Percentiles rank a stretch among this genome's conserved stretches.
These are phyloP conservation scores for Leptodactylus fuscus DNA, from an alignment of 2,113 vertebrate species.

Conservation along the genomic window DNA sequence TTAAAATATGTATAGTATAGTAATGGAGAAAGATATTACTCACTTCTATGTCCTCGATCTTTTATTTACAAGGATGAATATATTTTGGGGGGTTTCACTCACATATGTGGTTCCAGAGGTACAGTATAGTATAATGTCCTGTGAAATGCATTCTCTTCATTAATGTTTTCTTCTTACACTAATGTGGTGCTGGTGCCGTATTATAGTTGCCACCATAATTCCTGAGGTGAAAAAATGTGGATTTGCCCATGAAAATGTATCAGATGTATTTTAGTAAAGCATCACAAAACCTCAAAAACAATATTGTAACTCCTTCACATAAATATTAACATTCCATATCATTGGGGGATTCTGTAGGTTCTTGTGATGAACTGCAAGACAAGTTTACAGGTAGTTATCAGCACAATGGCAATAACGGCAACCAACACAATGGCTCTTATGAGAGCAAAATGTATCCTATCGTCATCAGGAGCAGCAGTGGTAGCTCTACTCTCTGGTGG, in stretches of 20 bases:
- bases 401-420: constrained; percentile 43
- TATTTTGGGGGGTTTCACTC: no score
- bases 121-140: no score
- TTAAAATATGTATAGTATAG: background rate
- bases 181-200: background rate
- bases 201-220: background rate
- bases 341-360: constrained; percentile 28
- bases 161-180: background rate
- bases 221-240: background rate
- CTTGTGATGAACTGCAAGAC: constrained; percentile 49
- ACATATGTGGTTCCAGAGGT: no score
- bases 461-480: background rate
- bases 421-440: constrained; percentile 31
- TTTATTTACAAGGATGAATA: background rate
- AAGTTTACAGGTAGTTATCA: constrained; percentile 40
- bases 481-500: background rate
- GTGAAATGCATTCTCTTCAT: no score
- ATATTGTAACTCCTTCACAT: background rate
- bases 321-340: background rate
- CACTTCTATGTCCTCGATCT: background rate
- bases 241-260: background rate
- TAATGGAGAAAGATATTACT: background rate
- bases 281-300: no score
- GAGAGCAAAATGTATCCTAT: constrained; percentile 40
- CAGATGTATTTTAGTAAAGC: no score